Percentiles rank a stretch among this genome's conserved stretches.
Conservation (phyloP, 2,113 vertebrate genomes). For the Prietella phreatophila region DNA sequence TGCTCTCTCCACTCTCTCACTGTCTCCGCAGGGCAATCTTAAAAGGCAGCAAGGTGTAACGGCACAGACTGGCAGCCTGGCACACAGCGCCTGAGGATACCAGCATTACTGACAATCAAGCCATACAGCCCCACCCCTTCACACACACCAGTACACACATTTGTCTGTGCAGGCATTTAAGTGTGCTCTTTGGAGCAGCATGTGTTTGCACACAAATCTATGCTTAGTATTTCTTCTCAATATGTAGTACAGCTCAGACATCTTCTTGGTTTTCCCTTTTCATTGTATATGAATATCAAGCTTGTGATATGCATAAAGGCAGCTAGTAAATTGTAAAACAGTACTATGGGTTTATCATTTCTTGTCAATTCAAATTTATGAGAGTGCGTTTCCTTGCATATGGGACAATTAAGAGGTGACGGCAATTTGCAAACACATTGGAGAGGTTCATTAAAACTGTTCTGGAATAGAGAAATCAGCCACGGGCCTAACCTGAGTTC, state of each 20-base stretch:
- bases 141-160: conserved; percentile 33
- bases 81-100: conserved; percentile 80
- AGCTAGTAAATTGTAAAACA: background rate
- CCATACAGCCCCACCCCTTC: conserved; percentile 30
- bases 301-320: background rate
- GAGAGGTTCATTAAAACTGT: conserved; percentile 45
- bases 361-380: conserved; percentile 46
- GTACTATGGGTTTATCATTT: conserved; percentile 26
- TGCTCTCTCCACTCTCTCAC: conserved; percentile 77
- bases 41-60: conserved; percentile 93
- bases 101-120: conserved; percentile 77
- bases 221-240: conserved; percentile 1
- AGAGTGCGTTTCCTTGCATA: conserved; percentile 41
- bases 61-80: conserved; percentile 87
- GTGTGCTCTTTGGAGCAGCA: conserved; percentile 13
- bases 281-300: background rate
- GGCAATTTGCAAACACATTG: conserved; percentile 34
- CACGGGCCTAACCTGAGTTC: conserved; percentile 46
- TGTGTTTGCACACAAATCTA: conserved; percentile 32
- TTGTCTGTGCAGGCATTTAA: conserved; percentile 35
- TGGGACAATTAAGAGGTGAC: conserved; percentile 46
- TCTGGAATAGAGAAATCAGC: conserved; percentile 50
- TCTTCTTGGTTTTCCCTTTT: background rate
- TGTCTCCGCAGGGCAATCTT: conserved; percentile 92
- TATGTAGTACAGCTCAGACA: background rate